Base-by-base conservation (phyloP, 1,140 invertebrate genomes). In the Pogonomyrmex californicus region DNA sequence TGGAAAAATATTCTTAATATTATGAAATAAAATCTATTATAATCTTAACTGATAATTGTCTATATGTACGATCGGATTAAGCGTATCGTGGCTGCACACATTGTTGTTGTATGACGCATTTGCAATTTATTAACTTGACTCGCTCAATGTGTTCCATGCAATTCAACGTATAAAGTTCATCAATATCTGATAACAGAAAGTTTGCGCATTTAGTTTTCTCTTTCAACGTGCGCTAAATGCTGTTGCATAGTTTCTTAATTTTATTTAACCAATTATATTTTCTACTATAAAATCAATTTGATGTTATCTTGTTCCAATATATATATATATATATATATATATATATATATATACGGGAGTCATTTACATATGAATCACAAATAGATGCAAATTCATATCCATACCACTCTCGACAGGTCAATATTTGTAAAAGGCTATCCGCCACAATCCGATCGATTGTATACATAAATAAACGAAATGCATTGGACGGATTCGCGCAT, bases 301-400 rank as follows among this genome's bases (percentile, higher is more conserved):
- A 60, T 38, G 44, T 38, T 60, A 62, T 47, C 68, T 60, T 56
- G 78, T 56, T 49, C 23, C 79, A n/a, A n/a, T n/a, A n/a, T n/a
- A n/a, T n/a, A n/a, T n/a, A n/a, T n/a, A n/a, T n/a, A n/a, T n/a
- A n/a, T n/a, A n/a, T n/a, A n/a, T n/a, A n/a, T n/a, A n/a, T n/a
- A n/a, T n/a, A n/a, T 54, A 60, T 83, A 73, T 68, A 62, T 30
- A 38, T 51, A 44, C 1, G 5, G 56, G 75, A 75, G 79, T 83
- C 54, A 75, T 83, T 83, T 73, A 33, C 68, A 73, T 73, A 75
- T 62, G 68, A 73, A 83, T 83, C 58, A 83, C 66, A 75, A 83
- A 83, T 62, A 75, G 68, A 83, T 83, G 79, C 79, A 83, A 83
- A 83, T 83, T 75, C 41, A 75, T 73, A 73, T 83, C 54, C 41